phyloP scores from a whole-genome alignment of 1,140 invertebrate species.

The Diplogasteroides magnus region DNA sequence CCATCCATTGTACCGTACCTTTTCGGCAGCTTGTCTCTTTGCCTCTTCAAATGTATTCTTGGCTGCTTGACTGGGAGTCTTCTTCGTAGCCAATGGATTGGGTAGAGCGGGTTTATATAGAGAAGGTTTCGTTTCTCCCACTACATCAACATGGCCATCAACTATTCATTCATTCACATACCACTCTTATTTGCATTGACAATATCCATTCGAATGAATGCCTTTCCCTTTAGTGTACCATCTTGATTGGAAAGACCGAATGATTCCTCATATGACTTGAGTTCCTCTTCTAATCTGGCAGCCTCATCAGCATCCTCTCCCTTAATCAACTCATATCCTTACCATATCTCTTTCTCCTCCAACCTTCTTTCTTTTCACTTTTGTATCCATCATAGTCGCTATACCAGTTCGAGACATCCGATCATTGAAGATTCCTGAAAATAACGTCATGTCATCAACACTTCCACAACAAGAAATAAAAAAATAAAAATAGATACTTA shows the following conservation, averaged over 20 bases:
- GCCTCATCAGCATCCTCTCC: constrained; percentile 43
- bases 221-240: constrained; percentile 22
- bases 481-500: no score
- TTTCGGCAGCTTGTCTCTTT: constrained; percentile 42
- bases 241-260: no score
- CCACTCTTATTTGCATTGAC: constrained; percentile 46
- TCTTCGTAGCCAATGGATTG: constrained; percentile 5
- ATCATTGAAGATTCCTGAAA: neutral
- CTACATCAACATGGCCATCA: no score
- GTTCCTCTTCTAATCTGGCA: constrained; percentile 38
- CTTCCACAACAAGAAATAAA: no score
- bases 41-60: constrained; percentile 34
- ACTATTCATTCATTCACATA: constrained; percentile 11
- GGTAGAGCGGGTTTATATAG: constrained; percentile 40
- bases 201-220: constrained; percentile 52
- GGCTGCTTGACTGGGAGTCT: constrained; percentile 4
- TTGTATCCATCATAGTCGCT: neutral
- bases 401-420: neutral
- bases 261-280: constrained; percentile 39
- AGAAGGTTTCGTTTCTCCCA: constrained; percentile 4
- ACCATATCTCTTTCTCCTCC: no score
- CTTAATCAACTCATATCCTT: no score
- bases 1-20: no score
- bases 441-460: neutral
- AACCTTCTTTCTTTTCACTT: neutral